Conservation (phyloP, 1,140 invertebrate genomes). For the Theocolax elegans region DNA sequence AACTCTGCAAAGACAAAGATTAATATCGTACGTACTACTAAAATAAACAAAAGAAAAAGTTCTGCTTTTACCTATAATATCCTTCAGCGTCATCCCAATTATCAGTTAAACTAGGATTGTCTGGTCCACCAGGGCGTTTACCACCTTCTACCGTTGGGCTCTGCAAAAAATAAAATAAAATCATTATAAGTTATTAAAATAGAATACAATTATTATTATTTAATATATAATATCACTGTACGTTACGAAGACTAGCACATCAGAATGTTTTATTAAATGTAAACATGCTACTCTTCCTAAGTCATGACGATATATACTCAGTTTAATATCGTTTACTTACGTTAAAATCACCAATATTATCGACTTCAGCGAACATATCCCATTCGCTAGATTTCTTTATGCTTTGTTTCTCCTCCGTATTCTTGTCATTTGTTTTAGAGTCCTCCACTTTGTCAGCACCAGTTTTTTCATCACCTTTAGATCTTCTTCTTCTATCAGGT, state of each 20-base stretch:
- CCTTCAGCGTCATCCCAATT: conserved; percentile 99
- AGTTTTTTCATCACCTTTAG: conserved; percentile 15
- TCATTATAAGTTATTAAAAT: conserved; percentile 33
- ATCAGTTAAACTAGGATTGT: conserved; percentile 88
- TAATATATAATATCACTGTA: no score
- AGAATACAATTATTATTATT: conserved; percentile 8
- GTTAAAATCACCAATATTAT: conserved; percentile 86
- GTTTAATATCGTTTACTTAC: no score
- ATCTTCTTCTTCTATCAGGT: conserved; percentile 45
- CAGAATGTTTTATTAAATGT: no score
- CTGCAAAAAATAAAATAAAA: conserved; percentile 69
- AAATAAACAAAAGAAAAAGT: no score
- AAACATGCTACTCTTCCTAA: no score
- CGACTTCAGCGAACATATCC: conserved; percentile 91
- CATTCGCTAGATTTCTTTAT: conserved; percentile 73
- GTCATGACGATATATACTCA: no score
- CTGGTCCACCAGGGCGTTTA: conserved; percentile 75
- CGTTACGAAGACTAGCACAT: no score
- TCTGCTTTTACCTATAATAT: conserved; percentile 74
- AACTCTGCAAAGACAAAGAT: conserved; percentile 78
- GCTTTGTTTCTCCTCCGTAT: conserved; percentile 58
- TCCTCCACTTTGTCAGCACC: conserved; percentile 7
- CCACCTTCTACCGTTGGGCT: conserved; percentile 77
- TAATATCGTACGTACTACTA: no score
- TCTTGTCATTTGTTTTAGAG: conserved; percentile 55